Evolutionary conservation across 2,888 invertebrate species (phyloP).

Genomic region (Callosobruchus maculatus): DNA sequence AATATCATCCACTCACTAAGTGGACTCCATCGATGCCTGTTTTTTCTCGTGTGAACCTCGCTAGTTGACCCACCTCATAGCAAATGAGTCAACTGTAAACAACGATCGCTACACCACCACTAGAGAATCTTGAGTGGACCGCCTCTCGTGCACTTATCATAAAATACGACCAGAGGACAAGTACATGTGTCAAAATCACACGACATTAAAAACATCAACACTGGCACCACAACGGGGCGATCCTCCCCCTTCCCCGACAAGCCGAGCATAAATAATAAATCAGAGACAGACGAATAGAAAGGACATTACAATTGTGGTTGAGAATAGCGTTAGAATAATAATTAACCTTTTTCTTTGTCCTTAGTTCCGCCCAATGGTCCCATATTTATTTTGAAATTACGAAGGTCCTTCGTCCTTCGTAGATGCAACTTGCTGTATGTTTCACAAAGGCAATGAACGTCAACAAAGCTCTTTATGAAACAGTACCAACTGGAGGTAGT

Average conservation of each 20-base stretch:
- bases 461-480: too few relatives aligned
- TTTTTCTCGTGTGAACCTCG: neutral
- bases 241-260: neutral
- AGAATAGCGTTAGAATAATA: too few relatives aligned
- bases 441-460: too few relatives aligned
- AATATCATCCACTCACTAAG: too few relatives aligned
- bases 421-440: too few relatives aligned
- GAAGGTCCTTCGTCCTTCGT: too few relatives aligned
- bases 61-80: neutral
- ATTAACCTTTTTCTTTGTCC: too few relatives aligned
- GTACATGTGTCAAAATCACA: neutral
- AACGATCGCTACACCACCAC: neutral
- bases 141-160: neutral
- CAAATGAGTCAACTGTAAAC: neutral
- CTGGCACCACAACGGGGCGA: neutral
- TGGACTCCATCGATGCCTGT: too few relatives aligned
- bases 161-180: neutral
- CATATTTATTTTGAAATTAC: too few relatives aligned
- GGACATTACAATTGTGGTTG: neutral
- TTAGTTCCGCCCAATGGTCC: too few relatives aligned
- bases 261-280: neutral
- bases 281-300: neutral
- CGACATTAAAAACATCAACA: neutral
- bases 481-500: too few relatives aligned
- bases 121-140: neutral